Evolutionary conservation across 92 coral and sea anemone species (phyloP).

Genomic region (Heliopora coerulea): DNA sequence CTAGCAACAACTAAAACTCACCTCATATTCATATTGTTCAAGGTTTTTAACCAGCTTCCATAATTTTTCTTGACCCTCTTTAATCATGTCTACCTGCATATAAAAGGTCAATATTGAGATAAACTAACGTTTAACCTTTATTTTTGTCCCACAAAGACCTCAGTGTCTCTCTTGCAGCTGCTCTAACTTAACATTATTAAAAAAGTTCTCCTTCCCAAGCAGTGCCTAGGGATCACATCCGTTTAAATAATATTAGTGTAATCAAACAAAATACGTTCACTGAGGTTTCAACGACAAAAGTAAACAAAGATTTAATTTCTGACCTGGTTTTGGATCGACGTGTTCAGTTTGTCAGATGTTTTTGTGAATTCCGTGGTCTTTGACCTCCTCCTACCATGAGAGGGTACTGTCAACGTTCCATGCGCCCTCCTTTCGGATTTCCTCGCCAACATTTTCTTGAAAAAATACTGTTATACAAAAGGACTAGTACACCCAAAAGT

Average conservation of each 20-base stretch:
- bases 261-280: no score
- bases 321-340: not conserved
- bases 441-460: not conserved
- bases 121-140: no score
- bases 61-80: constrained; percentile 65
- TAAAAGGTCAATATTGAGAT: no score
- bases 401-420: not conserved
- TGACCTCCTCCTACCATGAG: not conserved
- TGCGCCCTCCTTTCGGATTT: not conserved
- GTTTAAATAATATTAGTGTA: no score
- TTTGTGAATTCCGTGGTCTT: not conserved
- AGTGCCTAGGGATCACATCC: no score
- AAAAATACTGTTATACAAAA: not conserved
- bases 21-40: constrained; percentile 39
- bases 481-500: not conserved
- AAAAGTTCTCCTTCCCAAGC: no score
- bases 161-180: no score
- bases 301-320: not conserved
- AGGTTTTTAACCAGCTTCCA: constrained; percentile 70
- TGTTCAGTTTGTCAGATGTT: not conserved
- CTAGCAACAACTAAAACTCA: no score
- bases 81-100: constrained; percentile 62
- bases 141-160: no score
- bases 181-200: no score
- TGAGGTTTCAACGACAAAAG: no score